A percentile compares a stretch with the other conserved stretches of the same genome.
Evolutionary conservation across 2,113 vertebrate genomes (phyloP).

Genomic region (Entomyzon cyanotis): DNA sequence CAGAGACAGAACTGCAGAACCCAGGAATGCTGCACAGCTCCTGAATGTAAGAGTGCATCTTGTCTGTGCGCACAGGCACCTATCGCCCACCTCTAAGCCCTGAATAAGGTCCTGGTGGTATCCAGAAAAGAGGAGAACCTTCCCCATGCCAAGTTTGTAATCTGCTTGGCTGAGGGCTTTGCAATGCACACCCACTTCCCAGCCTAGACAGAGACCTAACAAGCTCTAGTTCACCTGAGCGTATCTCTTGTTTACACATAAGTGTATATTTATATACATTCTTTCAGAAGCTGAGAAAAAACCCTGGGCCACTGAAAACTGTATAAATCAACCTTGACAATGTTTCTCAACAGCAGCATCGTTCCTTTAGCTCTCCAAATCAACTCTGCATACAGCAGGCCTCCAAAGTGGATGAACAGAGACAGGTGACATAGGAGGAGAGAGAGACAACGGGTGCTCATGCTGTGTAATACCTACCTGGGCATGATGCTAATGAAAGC

Average conservation of each 20-base stretch:
- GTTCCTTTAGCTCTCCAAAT: neutral
- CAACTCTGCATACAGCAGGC: neutral
- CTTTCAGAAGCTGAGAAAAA: neutral
- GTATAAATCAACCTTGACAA: neutral
- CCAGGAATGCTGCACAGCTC: neutral
- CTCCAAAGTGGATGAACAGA: slow-evolving; percentile 21
- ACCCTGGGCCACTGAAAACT: neutral
- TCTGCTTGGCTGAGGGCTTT: neutral
- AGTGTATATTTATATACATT: neutral
- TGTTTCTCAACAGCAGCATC: neutral
- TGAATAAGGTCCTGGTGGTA: neutral
- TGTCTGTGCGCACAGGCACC: fast-evolving
- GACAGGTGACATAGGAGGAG: slow-evolving; percentile 25
- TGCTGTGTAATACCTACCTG: slow-evolving; percentile 80
- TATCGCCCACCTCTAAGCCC: neutral
- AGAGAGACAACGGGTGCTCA: slow-evolving; percentile 14
- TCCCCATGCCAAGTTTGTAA: neutral
- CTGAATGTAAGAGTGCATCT: neutral
- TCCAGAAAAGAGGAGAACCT: neutral
- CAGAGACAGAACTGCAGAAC: neutral
- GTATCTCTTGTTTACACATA: neutral
- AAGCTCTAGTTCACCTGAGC: fast-evolving
- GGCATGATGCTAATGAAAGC: slow-evolving; percentile 80
- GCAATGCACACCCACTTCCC: neutral
- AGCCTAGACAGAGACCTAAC: neutral